Evolutionary conservation across 2,797 vertebrate species (phyloP).

Genomic region (Alca torda): DNA sequence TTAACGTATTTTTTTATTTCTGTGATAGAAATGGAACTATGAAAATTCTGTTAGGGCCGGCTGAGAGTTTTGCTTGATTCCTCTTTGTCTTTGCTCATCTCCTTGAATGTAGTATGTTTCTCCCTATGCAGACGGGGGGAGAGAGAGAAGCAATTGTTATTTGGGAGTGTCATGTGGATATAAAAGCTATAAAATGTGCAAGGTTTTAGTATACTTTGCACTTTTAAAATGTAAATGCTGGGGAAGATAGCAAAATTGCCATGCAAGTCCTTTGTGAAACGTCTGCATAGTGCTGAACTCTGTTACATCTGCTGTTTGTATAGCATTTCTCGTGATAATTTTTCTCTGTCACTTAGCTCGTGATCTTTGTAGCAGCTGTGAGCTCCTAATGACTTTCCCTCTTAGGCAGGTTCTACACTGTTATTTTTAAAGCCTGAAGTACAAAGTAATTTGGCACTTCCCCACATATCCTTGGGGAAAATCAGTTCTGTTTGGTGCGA

Average conservation of each 20-base stretch:
- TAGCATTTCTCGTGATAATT: conserved; percentile 70
- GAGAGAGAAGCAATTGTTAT: conserved; percentile 14
- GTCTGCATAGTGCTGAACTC: conserved; percentile 50
- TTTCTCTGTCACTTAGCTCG: conserved; percentile 64
- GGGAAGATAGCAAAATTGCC: conserved; percentile 42
- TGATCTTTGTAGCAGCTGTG: conserved; percentile 72
- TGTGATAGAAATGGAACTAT: conserved; percentile 35
- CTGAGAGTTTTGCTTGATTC: conserved; percentile 42
- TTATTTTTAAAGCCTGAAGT: conserved; percentile 56
- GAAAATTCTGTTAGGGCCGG: conserved; percentile 55
- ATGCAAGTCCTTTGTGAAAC: conserved; percentile 54
- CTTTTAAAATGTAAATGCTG: conserved; percentile 59
- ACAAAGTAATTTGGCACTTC: conserved; percentile 58
- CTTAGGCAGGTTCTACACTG: conserved; percentile 57
- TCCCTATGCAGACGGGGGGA: neutral
- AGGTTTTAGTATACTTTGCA: conserved; percentile 48
- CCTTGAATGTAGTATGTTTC: neutral
- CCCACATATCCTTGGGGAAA: conserved; percentile 30
- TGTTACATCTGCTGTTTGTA: conserved; percentile 70
- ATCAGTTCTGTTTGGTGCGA: neutral
- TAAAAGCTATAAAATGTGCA: conserved; percentile 27
- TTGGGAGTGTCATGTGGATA: neutral
- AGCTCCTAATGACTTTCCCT: conserved; percentile 74
- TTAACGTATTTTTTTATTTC: neutral
- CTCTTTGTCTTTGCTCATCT: conserved; percentile 46